Evolutionary conservation across 23 tunicate species (phyloP).

Genomic region (Oikopleura vanhoeffeni): DNA sequence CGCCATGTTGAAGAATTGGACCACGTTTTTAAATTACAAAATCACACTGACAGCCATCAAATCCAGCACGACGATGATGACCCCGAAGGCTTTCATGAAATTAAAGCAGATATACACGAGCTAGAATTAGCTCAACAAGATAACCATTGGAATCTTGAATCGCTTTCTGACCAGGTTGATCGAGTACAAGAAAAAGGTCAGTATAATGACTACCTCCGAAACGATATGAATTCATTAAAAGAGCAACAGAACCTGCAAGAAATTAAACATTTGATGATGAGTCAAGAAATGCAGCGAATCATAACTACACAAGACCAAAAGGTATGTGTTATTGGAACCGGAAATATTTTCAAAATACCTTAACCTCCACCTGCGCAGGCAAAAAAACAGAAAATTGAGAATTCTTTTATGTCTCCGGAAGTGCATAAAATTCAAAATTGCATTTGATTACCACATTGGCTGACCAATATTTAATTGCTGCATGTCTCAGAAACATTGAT

Average conservation of each 20-base stretch:
- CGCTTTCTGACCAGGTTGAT: not conserved
- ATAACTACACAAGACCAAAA: not conserved
- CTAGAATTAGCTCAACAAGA: not conserved
- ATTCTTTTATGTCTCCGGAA: no score
- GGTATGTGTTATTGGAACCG: no score
- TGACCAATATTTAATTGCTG: no score
- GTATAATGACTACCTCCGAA: not conserved
- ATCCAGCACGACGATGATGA: not conserved
- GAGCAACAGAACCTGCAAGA: not conserved
- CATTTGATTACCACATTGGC: no score
- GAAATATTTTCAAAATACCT: no score
- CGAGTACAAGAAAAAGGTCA: not conserved
- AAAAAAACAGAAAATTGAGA: no score
- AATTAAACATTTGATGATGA: not conserved
- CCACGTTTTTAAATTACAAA: not conserved
- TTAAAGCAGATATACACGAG: not conserved
- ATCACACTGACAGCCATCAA: not conserved
- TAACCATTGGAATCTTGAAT: not conserved
- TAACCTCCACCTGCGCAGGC: no score
- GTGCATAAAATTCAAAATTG: no score
- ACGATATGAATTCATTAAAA: not conserved
- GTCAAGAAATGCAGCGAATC: not conserved
- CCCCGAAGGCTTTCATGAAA: not conserved
- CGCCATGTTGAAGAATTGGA: not conserved
- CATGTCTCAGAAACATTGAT: no score